These are phyloP conservation scores for Suillia variegata DNA, from an alignment of 2,888 invertebrate genomes.

Conservation along the genomic window DNA sequence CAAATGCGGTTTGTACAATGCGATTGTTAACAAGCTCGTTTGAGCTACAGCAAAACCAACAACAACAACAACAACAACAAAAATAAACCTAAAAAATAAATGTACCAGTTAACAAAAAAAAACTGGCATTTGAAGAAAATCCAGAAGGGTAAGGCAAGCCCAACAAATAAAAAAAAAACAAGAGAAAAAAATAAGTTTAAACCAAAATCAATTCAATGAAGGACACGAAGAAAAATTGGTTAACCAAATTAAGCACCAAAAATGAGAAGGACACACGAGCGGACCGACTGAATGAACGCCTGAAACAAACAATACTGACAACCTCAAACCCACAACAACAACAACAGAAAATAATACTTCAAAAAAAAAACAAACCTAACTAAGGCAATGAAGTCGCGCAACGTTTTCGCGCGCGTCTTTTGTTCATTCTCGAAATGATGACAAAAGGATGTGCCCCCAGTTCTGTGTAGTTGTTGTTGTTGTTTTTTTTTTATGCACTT, in stretches of 20 bases:
- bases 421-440: constrained; percentile 28
- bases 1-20: constrained; percentile 43
- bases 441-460: constrained; percentile 53
- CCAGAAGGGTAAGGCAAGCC: neutral
- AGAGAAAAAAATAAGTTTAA: no score
- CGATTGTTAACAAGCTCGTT: constrained; percentile 55
- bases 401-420: constrained; percentile 3
- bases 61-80: constrained; percentile 8
- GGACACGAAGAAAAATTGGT: constrained; percentile 15
- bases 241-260: constrained; percentile 23
- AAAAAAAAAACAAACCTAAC: neutral
- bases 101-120: neutral
- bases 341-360: neutral
- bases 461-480: no score
- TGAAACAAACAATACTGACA: constrained; percentile 22
- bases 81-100: constrained; percentile 1
- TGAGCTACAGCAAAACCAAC: constrained; percentile 24
- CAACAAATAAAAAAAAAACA: no score
- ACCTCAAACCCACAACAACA: neutral
- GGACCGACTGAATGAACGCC: constrained; percentile 29
- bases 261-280: constrained; percentile 15
- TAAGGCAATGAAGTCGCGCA: neutral
- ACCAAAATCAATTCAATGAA: no score
- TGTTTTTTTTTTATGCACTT: no score
- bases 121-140: neutral